These are phyloP conservation scores for Ochotona princeps DNA, from an alignment of 2,113 vertebrate genomes.

Conservation along the genomic window DNA sequence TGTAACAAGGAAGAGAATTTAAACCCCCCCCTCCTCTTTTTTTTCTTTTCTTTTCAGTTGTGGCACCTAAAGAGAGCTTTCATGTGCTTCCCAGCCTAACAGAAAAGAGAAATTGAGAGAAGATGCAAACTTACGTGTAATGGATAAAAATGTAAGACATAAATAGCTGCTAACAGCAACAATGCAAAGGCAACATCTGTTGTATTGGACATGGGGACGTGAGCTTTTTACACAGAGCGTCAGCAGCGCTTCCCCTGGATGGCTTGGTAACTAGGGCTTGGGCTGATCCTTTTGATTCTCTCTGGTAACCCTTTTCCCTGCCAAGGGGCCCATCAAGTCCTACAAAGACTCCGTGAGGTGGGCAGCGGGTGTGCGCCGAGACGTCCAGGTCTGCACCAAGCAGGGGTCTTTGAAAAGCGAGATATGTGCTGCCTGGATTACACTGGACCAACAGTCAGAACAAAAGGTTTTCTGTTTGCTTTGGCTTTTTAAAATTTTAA, in stretches of 20 bases:
- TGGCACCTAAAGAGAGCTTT: neutral
- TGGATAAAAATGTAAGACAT: constrained; percentile 43
- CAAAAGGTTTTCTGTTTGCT: constrained; percentile 59
- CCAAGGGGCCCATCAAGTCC: constrained; percentile 42
- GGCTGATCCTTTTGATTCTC: constrained; percentile 57
- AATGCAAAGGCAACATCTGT: constrained; percentile 3
- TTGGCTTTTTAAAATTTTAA: constrained; percentile 54
- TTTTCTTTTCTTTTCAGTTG: constrained; percentile 8
- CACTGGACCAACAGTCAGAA: constrained; percentile 41
- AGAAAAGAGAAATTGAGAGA: neutral
- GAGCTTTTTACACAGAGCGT: constrained; percentile 49
- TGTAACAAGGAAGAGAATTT: neutral
- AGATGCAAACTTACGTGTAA: constrained; percentile 17
- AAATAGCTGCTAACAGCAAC: constrained; percentile 35
- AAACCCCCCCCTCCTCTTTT: neutral
- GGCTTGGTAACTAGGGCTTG: constrained; percentile 10
- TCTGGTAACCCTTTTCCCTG: constrained; percentile 49
- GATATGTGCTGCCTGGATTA: constrained; percentile 11
- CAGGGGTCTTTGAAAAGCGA: constrained; percentile 62
- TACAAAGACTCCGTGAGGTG: constrained; percentile 40
- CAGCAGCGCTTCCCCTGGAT: neutral
- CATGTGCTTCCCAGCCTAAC: neutral
- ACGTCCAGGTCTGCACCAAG: constrained; percentile 17
- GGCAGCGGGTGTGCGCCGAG: constrained; percentile 7
- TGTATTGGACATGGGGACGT: constrained; percentile 1